Conservation (phyloP, 2,113 vertebrate species). For the Guaruba guarouba region DNA sequence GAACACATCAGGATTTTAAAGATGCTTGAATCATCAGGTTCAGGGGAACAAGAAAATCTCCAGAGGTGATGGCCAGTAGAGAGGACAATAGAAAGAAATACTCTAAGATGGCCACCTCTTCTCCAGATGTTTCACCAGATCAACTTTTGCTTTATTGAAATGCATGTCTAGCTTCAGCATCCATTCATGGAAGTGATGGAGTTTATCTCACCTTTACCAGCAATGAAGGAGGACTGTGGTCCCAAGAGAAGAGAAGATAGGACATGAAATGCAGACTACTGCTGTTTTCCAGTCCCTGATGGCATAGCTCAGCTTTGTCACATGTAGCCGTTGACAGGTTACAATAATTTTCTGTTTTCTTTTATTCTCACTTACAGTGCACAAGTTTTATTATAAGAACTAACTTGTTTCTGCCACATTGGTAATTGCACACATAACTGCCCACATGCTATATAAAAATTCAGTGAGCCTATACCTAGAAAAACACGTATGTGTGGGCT, state of each 20-base stretch:
- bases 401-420: not conserved
- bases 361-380: not conserved
- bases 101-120: not conserved
- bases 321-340: not conserved
- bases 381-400: constrained; percentile 15
- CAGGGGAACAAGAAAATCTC: not conserved
- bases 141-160: not conserved
- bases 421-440: constrained; percentile 33
- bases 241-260: not conserved
- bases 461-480: constrained; percentile 16
- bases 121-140: not conserved
- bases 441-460: constrained; percentile 43
- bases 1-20: not conserved
- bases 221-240: not conserved
- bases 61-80: not conserved
- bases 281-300: not conserved
- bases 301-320: not conserved
- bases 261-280: not conserved
- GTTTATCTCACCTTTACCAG: not conserved
- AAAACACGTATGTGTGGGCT: constrained; percentile 34
- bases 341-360: not conserved
- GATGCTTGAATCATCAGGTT: not conserved
- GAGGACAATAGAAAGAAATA: not conserved
- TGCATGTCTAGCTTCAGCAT: not conserved
- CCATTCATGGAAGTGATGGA: not conserved